Base-by-base conservation (phyloP, 2,113 vertebrate species). In the Sprattus sprattus region DNA sequence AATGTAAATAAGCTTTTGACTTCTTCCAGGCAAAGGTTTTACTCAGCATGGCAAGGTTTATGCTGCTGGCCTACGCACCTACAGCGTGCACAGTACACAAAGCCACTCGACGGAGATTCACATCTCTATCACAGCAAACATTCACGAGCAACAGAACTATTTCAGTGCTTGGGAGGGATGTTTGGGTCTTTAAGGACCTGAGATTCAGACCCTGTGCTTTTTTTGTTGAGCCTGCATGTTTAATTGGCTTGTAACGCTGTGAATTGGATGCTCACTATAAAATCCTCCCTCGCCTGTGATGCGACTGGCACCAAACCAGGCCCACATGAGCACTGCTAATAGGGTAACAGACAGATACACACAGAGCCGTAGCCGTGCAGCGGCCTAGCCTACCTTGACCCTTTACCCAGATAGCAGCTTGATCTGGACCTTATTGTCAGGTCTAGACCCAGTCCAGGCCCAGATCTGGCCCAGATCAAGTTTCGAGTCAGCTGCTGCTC, bases 1-100 rank as follows among this genome's bases (percentile, higher is more conserved):
- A 89, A 86, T 89, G 84, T 87, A 89, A 87, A 86, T 86, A 88
- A 81, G 9, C 49, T 32, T 15, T 9, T 44, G 71, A 49, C 25
- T 52, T 39, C 83, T 46, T 71, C 81, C 16, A 71, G 83, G 82
- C 81, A 87, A 81, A 20, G n/a, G 60, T 47, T 84, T 22, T 80
- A 64, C n/a, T 47, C 44, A 28, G 54, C 83, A 81, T 28, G 60
- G 81, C 47, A 20, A 82, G 25, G 64, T 67, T 25, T 67, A 10
- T 9, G 8, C 64, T 28, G 64, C 64, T 67, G 8, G 71, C 71
- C 28, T 39, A 32, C 13, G 20, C 71, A 28, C 71, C 28, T 13
- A 78, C 71, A 44, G 60, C 83, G 64, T 82, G 88, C 45, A 82
- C 60, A 44, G 39, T 32, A 81, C 28, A 87, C 32, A 57, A 49